Evolutionary conservation across 2,797 vertebrate genomes (phyloP).

Genomic region (Chaunax sp.): DNA sequence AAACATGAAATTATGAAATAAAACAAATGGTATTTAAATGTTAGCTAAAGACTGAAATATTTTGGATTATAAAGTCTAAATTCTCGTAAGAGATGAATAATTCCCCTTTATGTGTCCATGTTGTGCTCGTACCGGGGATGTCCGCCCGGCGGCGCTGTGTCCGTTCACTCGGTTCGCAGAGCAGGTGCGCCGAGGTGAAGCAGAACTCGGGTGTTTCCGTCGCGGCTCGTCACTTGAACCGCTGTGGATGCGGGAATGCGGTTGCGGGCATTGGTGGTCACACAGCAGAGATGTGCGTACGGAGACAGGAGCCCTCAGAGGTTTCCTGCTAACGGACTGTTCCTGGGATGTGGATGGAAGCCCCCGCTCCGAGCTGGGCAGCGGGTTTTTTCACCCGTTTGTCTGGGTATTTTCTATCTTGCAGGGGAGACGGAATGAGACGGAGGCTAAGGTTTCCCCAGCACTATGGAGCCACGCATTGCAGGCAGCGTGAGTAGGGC

Average conservation of each 20-base stretch:
- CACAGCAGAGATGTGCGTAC: constrained; percentile 68
- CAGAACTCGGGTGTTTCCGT: constrained; percentile 74
- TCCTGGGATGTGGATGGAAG: constrained; percentile 44
- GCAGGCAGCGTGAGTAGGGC: constrained; percentile 80
- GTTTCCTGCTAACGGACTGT: constrained; percentile 49
- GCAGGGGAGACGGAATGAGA: constrained; percentile 46
- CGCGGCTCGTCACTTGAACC: constrained; percentile 54
- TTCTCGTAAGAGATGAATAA: too few species aligned
- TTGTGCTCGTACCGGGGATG: background rate
- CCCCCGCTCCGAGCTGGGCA: constrained; percentile 29
- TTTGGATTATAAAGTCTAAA: too few species aligned
- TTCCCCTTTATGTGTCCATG: background rate
- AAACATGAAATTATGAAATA: too few species aligned
- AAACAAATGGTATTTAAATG: too few species aligned
- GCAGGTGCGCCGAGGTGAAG: constrained; percentile 73
- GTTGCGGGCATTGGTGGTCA: constrained; percentile 71
- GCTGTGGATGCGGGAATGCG: constrained; percentile 78
- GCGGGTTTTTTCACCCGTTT: constrained; percentile 10
- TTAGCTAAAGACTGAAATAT: too few species aligned
- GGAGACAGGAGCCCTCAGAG: constrained; percentile 31
- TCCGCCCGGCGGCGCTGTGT: constrained; percentile 54
- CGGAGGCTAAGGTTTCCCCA: constrained; percentile 66
- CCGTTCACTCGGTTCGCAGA: constrained; percentile 18
- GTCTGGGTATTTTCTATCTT: constrained; percentile 48
- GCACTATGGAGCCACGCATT: constrained; percentile 77